Base-by-base conservation (phyloP, 2,797 vertebrate genomes). In the Danio choprae region DNA sequence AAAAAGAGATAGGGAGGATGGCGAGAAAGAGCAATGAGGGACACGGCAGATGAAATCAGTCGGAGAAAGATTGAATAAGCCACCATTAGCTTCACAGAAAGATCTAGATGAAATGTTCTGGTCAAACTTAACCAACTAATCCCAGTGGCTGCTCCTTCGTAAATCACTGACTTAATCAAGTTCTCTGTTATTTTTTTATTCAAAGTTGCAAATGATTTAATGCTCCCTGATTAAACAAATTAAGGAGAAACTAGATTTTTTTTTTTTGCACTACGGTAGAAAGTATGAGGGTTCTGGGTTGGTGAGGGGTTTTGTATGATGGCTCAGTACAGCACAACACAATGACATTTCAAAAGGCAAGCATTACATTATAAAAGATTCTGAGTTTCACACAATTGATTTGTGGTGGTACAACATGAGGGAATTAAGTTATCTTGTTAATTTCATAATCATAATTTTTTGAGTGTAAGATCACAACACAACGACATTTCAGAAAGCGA, bases 41-140 rank as follows among this genome's bases (percentile, higher is more conserved):
- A 64, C 62, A 68, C 4, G 58, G 48, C 41, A 36, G 51, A 69
- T 78, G 58, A 77, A 73, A 79, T 41, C 73, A 68, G 65, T 20
- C 38, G 67, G 22, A 44, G 48, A 85, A 81, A 79, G 84, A 71
- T 46, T 83, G 72, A 78, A 87, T 81, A 77, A 73, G 64, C 76
- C 59, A 82, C 60, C 81, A 82, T 82, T 77, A 82, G 74, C 29
- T 59, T 64, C 29, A 20, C 29, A 48, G 55, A 70, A 68, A 40
- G 50, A 76, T 65, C 36, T 15, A 22, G 51, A 86, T 78, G 73
- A 82, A 72, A 67, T 78, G 70, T 80, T 86, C 84, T 74, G 77
- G 70, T 83, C 69, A 81, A 86, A 84, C 65, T 77, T 67, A 44
- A 58, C 16, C 3, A 20, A 67, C 74, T 44, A 44, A 77, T 41